Evolutionary conservation across 2,888 invertebrate genomes (phyloP), one percentile per base, ranked within the genome.

Genomic region (Drosophila acutilabella): DNA sequence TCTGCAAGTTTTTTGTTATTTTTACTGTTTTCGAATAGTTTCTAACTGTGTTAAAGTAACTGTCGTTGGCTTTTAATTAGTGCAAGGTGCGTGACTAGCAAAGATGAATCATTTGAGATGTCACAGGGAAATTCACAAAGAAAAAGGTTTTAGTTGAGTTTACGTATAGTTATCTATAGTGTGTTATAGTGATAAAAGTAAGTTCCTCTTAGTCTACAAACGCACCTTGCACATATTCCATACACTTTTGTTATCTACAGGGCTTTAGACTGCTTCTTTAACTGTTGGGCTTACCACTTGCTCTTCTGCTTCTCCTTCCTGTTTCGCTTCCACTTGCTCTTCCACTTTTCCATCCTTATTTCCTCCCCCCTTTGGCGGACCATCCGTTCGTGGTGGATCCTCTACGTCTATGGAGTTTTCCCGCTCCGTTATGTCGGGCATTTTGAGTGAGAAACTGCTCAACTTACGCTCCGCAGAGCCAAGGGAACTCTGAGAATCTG

Each of bases 401-500:
- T 88, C 86, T 2, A 81, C 67, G 44, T 87, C 89, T 10, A 87
- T 67, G 0, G 87, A 87, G 20, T 76, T 87, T 66, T 86, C 86
- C 2, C 87, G 75, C 47, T 87, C 87, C 20, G 71, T 85, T 13
- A 87, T 87, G 6, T 89, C 89, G 0, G 89, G 87, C 89, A 87
- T 87, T 30, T 86, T 86, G 0, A 87, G 72, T 13, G 87, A 87
- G 14, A 76, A 86, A 11, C 85, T 89, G 64, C 89, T 90, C 26
- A 89, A 50, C 50, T 90, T 91, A 1, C 90, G 82, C 40, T 91
- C 90, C 3, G 76, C 85, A 3, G 91, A 82, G 4, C 74, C 82
- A 11, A 92, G 52, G 1, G 91, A 90, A 5, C 91, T 90, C 56
- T 92, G 92, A 11, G 92, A 92, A n/a, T 91, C 91, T 0, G 91